These are phyloP conservation scores for Nymphalis urticae DNA, from an alignment of 2,888 invertebrate genomes.

Conservation along the genomic window DNA sequence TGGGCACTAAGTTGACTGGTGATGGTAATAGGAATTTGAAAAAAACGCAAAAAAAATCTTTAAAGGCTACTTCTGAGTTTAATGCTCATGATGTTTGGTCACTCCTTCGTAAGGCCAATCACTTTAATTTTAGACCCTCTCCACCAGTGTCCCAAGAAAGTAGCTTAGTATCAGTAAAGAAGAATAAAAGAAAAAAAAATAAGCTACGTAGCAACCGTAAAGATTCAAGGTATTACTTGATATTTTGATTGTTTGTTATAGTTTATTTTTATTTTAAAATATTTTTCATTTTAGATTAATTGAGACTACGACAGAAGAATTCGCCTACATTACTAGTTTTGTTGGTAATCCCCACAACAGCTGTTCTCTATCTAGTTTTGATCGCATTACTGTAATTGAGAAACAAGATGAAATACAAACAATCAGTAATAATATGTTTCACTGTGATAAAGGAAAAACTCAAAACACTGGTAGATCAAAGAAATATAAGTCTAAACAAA, in stretches of 20 bases:
- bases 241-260: background rate
- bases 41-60: constrained; percentile 2
- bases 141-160: constrained; percentile 64
- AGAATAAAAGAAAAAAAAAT: constrained; percentile 40
- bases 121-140: constrained; percentile 62
- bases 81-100: constrained; percentile 65
- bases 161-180: constrained; percentile 45
- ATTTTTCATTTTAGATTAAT: constrained; percentile 54
- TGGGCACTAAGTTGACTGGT: constrained; percentile 52
- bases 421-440: constrained; percentile 20
- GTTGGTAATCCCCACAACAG: constrained; percentile 50
- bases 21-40: constrained; percentile 45
- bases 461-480: background rate
- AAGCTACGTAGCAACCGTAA: constrained; percentile 47
- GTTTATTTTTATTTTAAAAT: constrained; percentile 10
- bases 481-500: constrained; percentile 4
- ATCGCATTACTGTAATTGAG: constrained; percentile 68
- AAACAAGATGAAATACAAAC: constrained; percentile 50
- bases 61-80: constrained; percentile 42
- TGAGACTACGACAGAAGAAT: constrained; percentile 65
- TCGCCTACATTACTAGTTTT: constrained; percentile 64
- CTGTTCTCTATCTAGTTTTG: constrained; percentile 60
- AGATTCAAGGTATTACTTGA: constrained; percentile 52
- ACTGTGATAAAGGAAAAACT: constrained; percentile 1
- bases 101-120: constrained; percentile 65